Conservation (phyloP, 2,113 vertebrate species). For the Platysternon megacephalum region DNA sequence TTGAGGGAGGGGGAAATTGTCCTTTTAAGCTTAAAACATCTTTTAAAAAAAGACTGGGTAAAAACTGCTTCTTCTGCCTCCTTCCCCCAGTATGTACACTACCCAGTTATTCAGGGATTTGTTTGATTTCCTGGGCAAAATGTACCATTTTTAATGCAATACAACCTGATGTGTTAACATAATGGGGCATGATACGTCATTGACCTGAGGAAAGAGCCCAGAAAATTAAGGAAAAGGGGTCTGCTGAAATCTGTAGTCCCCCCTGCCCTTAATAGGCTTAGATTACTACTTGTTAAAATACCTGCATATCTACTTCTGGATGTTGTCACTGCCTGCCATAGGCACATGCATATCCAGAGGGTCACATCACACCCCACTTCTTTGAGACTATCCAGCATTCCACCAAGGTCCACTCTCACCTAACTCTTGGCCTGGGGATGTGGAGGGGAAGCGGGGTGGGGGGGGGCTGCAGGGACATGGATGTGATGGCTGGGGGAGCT, state of each 20-base stretch:
- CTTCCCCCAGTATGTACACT: not conserved
- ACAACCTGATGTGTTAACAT: conserved; percentile 21
- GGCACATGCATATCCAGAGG: not conserved
- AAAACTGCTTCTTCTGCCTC: not conserved
- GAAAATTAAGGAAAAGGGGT: conserved; percentile 26
- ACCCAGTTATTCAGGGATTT: conserved; percentile 10
- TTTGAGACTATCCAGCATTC: not conserved
- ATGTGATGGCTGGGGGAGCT: not conserved
- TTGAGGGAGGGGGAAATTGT: rapidly evolving
- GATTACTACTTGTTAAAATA: conserved; percentile 27
- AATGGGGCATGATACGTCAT: conserved; percentile 38
- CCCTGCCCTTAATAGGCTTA: not conserved
- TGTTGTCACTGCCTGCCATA: not conserved
- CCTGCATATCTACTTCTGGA: not conserved
- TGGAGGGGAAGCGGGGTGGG: not conserved
- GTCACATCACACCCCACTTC: not conserved
- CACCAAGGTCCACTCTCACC: conserved; percentile 11
- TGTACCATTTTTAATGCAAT: not conserved
- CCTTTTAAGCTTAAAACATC: not conserved
- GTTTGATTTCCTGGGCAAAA: conserved; percentile 22
- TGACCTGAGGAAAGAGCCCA: conserved; percentile 61
- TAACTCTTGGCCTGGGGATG: not conserved
- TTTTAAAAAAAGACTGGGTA: not conserved
- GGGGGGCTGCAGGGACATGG: not conserved
- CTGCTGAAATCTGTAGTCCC: conserved; percentile 23